Evolutionary conservation across 2,888 invertebrate genomes (phyloP), one percentile per base, ranked within the genome.

Genomic region (Pachymerium ferrugineum): DNA sequence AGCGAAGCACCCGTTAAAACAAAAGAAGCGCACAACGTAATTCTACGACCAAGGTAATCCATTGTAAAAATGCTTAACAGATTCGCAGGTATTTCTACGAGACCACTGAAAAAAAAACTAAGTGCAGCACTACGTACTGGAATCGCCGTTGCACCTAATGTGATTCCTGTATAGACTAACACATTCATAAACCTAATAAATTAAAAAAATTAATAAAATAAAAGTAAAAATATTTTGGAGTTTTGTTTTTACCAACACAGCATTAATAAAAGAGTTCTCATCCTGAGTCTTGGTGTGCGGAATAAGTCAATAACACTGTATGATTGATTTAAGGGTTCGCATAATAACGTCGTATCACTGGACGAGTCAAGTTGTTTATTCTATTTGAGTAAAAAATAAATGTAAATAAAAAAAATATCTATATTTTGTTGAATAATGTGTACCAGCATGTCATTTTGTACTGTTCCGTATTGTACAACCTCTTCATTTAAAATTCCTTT

Each of bases 21-120:
- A 12, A 70, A 70, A 3, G 70, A 70, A 1, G 8, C 33, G 3
- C 31, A 62, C 1, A 76, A 29, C 8, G 74, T 72, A 14, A 47
- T 70, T 35, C 73, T 69, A 14, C 76, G 33, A 12, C 76, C 76
- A 8, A 74, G 28, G 19, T 67, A 25, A 22, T 76, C 69, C 70
- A 76, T 33, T 10, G 71, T 72, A 12, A 74, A 31, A 28, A 75
- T 73, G 68, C 76, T 69, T 29, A 76, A 74, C 10, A 76, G 14
- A 30, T 76, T 76, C 6, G 76, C 73, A 2, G 76, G 76, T n/a
- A 76, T 47, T 70, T 76, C 76, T 31, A 76, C 73, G 1, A 76
- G 70, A 19, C 73, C 74, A 14, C 70, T 72, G 8, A 76, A 31
- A 38, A 76, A 69, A 35, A 76, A 76, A 35, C 72, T 75, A 31